Base-by-base conservation (phyloP, 2,113 vertebrate species). In the Ptychochromis oligacanthus region DNA sequence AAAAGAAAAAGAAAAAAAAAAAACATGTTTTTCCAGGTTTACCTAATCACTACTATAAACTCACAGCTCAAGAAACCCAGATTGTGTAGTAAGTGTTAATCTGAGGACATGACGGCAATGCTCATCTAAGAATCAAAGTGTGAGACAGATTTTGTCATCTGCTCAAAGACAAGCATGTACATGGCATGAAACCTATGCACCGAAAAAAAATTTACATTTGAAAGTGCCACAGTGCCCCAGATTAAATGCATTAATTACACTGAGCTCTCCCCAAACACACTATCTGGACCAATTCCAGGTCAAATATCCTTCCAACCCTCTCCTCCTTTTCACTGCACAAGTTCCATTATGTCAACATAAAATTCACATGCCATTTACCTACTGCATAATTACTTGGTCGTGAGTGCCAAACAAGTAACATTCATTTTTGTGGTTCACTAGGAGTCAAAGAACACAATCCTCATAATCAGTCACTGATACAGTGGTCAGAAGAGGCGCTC, bases 401-500 rank as follows among this genome's bases (percentile, higher is more conserved):
- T 67, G 79, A 87, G 72, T 67, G 36, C 60, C 67, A 90, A 84
- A 80, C 58, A 87, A 62, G 82, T 74, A 81, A 62, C 59, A 77
- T 17, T 60, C 64, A 36, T 65, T 46, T 70, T 28, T 75, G 52
- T 20, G 17, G 9, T 64, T 28, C 38, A 56, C 57, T 62, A 43
- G 24, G 20, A 87, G 67, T 55, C 46, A 86, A 80, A 60, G 26
- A 88, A 82, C 17, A n/a, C 43, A 87, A 65, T 83, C 62, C 77
- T 75, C 62, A 70, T 81, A 87, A 85, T 88, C 78, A 88, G 82
- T 75, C 76, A 79, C 65, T 81, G 59, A 88, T 84, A 61, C 43
- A 40, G 46, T 84, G 92, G 88, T 92, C 88, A 89, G 80, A 10
- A 57, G 58, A 83, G 80, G 75, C 76, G 22, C 55, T 62, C 58